A percentile compares a stretch with the other conserved stretches of the same genome.
phyloP scores from a whole-genome alignment of 1,140 invertebrate species.

The Drosophila novamexicana region DNA sequence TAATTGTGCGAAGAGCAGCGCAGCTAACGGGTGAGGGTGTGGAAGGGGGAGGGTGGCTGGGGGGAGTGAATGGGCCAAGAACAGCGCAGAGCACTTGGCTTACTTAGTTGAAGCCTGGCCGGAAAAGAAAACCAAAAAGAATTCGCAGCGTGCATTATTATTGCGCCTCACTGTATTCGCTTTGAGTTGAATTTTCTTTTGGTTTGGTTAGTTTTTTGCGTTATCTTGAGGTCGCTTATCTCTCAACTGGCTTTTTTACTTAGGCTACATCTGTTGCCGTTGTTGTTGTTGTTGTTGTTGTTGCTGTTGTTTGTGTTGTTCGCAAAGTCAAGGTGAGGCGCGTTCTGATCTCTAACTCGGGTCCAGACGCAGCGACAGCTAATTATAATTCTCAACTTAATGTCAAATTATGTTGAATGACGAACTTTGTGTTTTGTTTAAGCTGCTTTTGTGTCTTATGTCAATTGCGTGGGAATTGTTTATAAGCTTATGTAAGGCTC shows the following conservation, averaged over 20 bases:
- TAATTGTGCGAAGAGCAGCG: conserved; percentile 60
- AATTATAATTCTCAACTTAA: conserved; percentile 70
- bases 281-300: conserved; percentile 15
- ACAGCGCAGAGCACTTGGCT: conserved; percentile 70
- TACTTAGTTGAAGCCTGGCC: conserved; percentile 17
- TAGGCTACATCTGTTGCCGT: conserved; percentile 17
- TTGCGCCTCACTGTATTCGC: conserved; percentile 31
- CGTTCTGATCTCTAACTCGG: conserved; percentile 45
- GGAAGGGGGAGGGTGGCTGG: neutral
- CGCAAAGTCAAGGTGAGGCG: conserved; percentile 75
- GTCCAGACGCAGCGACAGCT: conserved; percentile 55
- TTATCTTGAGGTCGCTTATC: conserved; percentile 69
- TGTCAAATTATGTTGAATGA: conserved; percentile 71
- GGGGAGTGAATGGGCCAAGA: conserved; percentile 23
- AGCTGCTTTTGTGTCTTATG: conserved; percentile 49
- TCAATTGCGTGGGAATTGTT: conserved; percentile 71
- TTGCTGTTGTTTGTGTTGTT: conserved; percentile 28
- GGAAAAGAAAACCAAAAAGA: conserved; percentile 5
- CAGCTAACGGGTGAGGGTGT: neutral
- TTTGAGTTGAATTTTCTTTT: conserved; percentile 43
- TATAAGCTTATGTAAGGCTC: conserved; percentile 55
- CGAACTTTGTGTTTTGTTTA: conserved; percentile 31
- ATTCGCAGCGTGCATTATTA: conserved; percentile 32
- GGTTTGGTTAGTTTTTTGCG: conserved; percentile 53
- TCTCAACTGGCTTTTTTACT: conserved; percentile 56